Conservation (phyloP, 1,140 invertebrate genomes). For the Diabrotica undecimpunctata region DNA sequence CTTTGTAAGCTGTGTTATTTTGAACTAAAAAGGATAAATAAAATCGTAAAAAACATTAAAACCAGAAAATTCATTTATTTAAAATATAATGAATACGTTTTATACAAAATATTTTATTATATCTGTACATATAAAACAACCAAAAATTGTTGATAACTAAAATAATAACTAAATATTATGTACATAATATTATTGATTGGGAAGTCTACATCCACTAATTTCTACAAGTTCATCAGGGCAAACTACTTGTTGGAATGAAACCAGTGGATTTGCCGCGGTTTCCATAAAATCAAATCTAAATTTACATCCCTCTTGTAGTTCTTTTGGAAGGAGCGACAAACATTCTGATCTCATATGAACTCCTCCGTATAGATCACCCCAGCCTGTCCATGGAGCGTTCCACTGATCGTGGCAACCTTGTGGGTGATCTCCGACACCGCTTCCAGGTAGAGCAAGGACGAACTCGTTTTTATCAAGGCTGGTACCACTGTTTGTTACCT, state of each 20-base stretch:
- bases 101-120: no score
- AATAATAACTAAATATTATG: no score
- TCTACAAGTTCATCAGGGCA: slow-evolving; percentile 21
- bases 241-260: slow-evolving; percentile 25
- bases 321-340: slow-evolving; percentile 14
- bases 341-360: slow-evolving; percentile 17
- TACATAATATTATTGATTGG: background rate
- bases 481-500: slow-evolving; percentile 7
- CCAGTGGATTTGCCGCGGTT: slow-evolving; percentile 26
- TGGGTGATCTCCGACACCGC: slow-evolving; percentile 25
- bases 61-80: no score
- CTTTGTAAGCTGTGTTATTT: no score
- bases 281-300: slow-evolving; percentile 26
- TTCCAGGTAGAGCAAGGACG: slow-evolving; percentile 19
- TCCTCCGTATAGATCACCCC: slow-evolving; percentile 26
- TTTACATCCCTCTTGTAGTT: slow-evolving; percentile 23
- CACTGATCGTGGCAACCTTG: slow-evolving; percentile 24
- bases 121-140: no score
- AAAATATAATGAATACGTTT: no score
- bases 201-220: slow-evolving; percentile 8
- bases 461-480: slow-evolving; percentile 17
- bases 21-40: no score
- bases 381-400: slow-evolving; percentile 22
- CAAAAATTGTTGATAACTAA: no score
- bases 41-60: no score